Percentiles rank a stretch among this genome's conserved stretches.
Conservation (phyloP, 2,888 invertebrate genomes). For the Drosophila bunnanda region DNA sequence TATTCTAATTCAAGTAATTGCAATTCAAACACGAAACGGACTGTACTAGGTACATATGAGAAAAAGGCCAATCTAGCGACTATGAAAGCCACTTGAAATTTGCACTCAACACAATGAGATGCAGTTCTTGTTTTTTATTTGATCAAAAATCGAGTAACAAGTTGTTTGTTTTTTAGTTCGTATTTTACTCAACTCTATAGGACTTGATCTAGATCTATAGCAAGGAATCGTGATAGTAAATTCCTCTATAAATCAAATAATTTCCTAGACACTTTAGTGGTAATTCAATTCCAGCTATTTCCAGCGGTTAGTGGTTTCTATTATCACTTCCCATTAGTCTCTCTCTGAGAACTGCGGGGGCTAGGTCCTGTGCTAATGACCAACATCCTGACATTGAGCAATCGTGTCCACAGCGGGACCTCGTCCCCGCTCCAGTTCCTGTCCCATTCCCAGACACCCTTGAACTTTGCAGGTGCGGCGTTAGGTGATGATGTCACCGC, state of each 20-base stretch:
- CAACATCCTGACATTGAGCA: conserved; percentile 37
- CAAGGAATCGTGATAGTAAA: too few species aligned
- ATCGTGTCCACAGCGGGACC: conserved; percentile 18
- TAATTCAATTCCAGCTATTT: conserved; percentile 20
- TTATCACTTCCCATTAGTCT: conserved; percentile 3
- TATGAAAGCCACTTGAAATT: conserved; percentile 11
- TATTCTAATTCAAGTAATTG: not conserved
- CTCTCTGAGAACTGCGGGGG: not conserved
- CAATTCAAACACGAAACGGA: conserved; percentile 3
- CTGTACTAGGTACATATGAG: not conserved
- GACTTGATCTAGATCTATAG: not conserved
- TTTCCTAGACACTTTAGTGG: conserved; percentile 3
- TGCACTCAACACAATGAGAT: conserved; percentile 8
- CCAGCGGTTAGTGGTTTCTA: not conserved
- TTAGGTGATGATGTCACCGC: conserved; percentile 26
- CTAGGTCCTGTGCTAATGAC: conserved; percentile 26
- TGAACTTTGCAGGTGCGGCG: conserved; percentile 33
- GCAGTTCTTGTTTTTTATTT: not conserved
- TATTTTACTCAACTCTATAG: not conserved
- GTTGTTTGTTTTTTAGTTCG: conserved; percentile 6
- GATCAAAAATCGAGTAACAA: not conserved
- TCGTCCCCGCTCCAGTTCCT: not conserved
- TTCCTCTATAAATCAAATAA: too few species aligned
- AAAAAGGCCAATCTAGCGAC: not conserved
- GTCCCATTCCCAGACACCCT: not conserved